These are phyloP conservation scores for Acestrorhynchus altus DNA, from an alignment of 2,797 vertebrate species.

Conservation along the genomic window DNA sequence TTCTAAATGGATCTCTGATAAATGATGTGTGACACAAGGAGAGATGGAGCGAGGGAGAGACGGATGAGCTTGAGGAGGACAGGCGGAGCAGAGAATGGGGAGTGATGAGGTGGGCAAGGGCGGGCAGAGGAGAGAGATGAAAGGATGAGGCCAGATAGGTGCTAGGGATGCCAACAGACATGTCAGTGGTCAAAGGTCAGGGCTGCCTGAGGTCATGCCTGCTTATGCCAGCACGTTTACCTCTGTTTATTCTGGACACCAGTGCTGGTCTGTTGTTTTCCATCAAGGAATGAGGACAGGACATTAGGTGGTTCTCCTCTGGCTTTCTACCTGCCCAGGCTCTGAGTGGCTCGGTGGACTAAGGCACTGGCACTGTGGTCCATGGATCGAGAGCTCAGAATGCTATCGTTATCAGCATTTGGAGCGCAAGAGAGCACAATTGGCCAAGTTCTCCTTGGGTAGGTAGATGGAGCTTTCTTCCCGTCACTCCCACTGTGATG, in stretches of 20 bases:
- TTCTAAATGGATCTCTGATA: conserved; percentile 17
- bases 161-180: background rate
- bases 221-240: background rate
- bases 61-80: conserved; percentile 57
- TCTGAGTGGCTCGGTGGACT: no score
- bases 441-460: no score
- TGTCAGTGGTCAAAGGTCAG: background rate
- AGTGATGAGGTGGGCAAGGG: conserved; percentile 54
- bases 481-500: no score
- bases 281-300: no score
- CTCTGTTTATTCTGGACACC: background rate
- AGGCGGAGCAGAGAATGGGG: conserved; percentile 53
- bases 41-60: conserved; percentile 46
- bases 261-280: background rate
- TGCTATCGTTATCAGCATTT: no score
- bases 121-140: background rate
- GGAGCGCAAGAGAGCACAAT: no score
- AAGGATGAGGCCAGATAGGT: background rate
- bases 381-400: no score
- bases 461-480: no score
- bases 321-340: no score
- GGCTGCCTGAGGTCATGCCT: background rate
- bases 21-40: conserved; percentile 52
- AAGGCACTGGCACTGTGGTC: no score
- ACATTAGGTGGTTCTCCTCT: no score